These are phyloP conservation scores for Lerista edwardsae DNA, from an alignment of 2,797 vertebrate genomes.

Conservation along the genomic window DNA sequence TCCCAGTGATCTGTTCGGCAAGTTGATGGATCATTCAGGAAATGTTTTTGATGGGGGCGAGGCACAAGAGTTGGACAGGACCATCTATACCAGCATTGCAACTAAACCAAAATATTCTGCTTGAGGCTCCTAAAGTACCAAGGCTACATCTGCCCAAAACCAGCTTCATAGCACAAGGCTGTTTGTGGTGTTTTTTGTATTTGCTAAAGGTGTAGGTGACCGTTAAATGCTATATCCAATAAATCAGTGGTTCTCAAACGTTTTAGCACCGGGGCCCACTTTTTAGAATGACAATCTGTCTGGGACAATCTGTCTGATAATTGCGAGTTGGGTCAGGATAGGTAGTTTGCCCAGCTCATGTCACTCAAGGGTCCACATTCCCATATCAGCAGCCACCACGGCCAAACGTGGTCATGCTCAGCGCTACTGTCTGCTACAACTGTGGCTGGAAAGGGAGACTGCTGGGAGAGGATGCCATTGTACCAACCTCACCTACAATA, in stretches of 20 bases:
- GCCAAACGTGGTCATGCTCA: not conserved
- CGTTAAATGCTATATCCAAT: not conserved
- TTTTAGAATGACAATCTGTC: too few relatives aligned
- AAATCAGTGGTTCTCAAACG: too few relatives aligned
- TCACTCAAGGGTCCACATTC: not conserved
- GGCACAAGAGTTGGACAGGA: not conserved
- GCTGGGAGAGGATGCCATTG: not conserved
- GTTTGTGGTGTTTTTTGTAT: not conserved
- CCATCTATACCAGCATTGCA: not conserved
- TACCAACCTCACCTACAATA: not conserved
- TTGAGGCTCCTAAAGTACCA: not conserved
- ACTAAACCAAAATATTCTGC: not conserved
- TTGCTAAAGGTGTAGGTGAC: not conserved
- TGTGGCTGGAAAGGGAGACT: not conserved
- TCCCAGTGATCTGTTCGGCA: not conserved
- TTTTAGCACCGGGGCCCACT: too few relatives aligned
- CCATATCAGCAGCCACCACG: not conserved
- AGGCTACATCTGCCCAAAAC: not conserved
- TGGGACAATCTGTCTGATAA: not conserved
- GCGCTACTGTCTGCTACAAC: not conserved
- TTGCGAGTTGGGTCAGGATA: too few relatives aligned
- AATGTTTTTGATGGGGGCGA: too few relatives aligned
- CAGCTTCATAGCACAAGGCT: not conserved
- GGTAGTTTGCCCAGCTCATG: not conserved
- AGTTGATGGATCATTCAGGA: not conserved